These are phyloP conservation scores for Gorsachius goisagi DNA, from an alignment of 2,113 vertebrate genomes.

Conservation along the genomic window DNA sequence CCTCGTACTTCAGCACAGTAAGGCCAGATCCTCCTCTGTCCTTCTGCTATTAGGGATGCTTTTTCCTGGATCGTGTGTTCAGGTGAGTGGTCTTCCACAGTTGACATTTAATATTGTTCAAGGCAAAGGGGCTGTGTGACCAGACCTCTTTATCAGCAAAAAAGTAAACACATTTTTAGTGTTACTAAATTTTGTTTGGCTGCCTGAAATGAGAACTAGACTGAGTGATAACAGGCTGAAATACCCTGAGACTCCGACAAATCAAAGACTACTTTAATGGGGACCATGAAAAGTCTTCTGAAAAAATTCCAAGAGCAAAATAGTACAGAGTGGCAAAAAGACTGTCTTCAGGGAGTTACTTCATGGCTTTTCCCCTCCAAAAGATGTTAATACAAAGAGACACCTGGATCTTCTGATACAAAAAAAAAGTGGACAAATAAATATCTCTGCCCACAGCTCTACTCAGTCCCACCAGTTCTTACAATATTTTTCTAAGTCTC, in stretches of 20 bases:
- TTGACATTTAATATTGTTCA: neutral
- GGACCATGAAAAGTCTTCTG: neutral
- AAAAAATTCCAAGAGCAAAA: conserved; percentile 17
- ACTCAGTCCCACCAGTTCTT: neutral
- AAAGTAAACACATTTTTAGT: conserved; percentile 14
- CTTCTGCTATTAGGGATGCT: neutral
- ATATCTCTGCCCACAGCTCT: neutral
- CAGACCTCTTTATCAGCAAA: conserved; percentile 14
- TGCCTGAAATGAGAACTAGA: conserved; percentile 39
- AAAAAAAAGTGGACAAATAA: neutral
- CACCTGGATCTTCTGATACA: neutral
- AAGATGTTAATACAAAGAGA: neutral
- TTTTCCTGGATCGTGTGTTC: neutral
- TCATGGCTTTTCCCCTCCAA: neutral
- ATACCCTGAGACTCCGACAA: conserved; percentile 1
- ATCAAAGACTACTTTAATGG: conserved; percentile 33
- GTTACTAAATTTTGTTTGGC: conserved; percentile 22
- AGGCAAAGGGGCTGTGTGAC: conserved; percentile 9
- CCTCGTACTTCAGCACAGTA: neutral
- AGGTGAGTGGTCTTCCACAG: neutral
- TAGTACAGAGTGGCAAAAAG: neutral
- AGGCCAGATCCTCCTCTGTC: neutral
- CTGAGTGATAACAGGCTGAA: conserved; percentile 16
- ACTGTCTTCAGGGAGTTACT: neutral
- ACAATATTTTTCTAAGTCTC: neutral